Percentiles rank a stretch among this genome's conserved stretches.
phyloP scores from a whole-genome alignment of 2,888 invertebrate species.

The Dasypolia templi region DNA sequence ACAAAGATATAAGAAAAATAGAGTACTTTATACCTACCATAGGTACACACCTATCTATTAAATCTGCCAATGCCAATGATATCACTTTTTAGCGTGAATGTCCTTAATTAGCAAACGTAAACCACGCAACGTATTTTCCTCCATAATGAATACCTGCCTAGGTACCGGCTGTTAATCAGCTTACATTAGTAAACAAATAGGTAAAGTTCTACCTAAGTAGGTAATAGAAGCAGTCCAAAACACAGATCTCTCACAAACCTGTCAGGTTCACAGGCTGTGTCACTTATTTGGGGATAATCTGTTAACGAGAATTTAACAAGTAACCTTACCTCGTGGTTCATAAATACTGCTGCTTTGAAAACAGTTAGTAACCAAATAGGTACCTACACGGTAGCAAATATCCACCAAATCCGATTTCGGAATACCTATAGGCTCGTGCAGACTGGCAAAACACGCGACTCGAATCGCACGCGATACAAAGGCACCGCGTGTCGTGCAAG shows the following conservation, averaged over 20 bases:
- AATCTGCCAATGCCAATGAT: background rate
- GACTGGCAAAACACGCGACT: too few species aligned
- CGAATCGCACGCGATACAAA: too few species aligned
- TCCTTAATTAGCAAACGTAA: background rate
- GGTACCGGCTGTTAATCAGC: background rate
- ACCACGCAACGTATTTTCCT: constrained; percentile 17
- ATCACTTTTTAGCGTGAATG: background rate
- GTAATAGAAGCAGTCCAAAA: constrained; percentile 1
- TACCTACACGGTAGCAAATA: too few species aligned
- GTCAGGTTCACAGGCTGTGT: background rate
- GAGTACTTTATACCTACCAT: too few species aligned
- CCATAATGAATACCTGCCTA: background rate
- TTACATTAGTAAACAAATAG: background rate
- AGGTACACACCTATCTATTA: background rate
- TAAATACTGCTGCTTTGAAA: too few species aligned
- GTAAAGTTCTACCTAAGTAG: too few species aligned
- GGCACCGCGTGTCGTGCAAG: too few species aligned
- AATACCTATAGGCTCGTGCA: too few species aligned
- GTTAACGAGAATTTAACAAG: background rate
- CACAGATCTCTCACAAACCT: background rate
- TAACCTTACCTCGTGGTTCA: too few species aligned
- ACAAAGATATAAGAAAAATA: too few species aligned
- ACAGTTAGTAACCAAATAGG: too few species aligned
- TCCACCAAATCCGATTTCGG: too few species aligned
- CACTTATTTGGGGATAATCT: background rate